A percentile compares a stretch with the other conserved stretches of the same genome.
Conservation (phyloP, 64 coral and sea anemone genomes). For the Platygyra sinensis region DNA sequence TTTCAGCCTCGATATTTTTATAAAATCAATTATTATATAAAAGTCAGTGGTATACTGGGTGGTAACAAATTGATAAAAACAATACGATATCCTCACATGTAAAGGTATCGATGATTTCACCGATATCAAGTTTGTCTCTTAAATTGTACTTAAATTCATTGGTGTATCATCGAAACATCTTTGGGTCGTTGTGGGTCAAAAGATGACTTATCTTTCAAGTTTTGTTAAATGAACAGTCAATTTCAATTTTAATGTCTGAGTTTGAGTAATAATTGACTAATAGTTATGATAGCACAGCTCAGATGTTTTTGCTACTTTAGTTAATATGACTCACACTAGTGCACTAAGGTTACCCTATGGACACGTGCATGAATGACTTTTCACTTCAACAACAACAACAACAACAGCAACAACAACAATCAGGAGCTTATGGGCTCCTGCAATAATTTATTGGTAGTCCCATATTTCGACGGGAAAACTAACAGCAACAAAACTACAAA, state of each 20-base stretch:
- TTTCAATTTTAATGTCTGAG: not conserved
- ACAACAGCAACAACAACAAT: conserved; percentile 13
- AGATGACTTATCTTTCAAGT: not conserved
- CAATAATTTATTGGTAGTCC: conserved; percentile 19
- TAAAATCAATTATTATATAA: no score
- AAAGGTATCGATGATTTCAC: no score
- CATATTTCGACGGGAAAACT: conserved; percentile 7
- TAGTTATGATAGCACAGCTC: conserved; percentile 17
- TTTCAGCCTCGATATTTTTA: no score
- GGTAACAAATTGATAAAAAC: no score
- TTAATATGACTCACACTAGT: conserved; percentile 10
- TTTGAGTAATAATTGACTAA: not conserved
- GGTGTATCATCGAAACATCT: no score
- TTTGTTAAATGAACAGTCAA: not conserved
- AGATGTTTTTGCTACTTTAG: conserved; percentile 9
- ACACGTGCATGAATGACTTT: conserved; percentile 1
- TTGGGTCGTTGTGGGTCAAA: not conserved
- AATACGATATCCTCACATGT: no score
- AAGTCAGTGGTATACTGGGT: no score
- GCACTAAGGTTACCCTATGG: conserved; percentile 7
- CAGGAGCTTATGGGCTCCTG: conserved; percentile 14
- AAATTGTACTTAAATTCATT: no score
- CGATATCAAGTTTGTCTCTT: no score
- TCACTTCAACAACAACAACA: conserved; percentile 17
- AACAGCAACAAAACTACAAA: not conserved